Evolutionary conservation across 2,797 vertebrate species (phyloP), one percentile per base, ranked within the genome.

Genomic region (Balearica regulorum): DNA sequence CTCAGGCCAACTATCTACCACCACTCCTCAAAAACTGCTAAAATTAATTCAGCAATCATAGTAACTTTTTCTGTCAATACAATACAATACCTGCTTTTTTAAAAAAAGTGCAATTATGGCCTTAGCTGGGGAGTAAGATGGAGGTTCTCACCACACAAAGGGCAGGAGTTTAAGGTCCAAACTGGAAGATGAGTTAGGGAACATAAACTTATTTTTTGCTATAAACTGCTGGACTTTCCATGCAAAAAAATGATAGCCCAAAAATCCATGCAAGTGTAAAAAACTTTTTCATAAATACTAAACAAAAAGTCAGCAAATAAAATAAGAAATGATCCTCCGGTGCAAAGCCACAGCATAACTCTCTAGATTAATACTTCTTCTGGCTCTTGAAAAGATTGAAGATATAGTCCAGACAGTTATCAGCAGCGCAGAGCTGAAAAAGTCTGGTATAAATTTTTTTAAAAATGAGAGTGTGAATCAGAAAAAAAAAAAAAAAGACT

Each of bases 1-100:
- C 93, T 97, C 93, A 94, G 92, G 90, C 95, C 96, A 97, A 92
- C 95, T 94, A 96, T 95, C 83, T 51, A 85, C 60, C 71, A 81
- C 49, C n/a, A 21, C 68, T 94, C 94, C 92, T 95, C 83, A 92
- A 88, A 93, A 97, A 96, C 79, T 91, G 83, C 93, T 95, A 85
- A 82, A 97, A 83, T 41, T 65, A 70, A 93, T 86, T 83, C 46
- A 71, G 76, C 57, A 37, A 54, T n/a, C 54, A 61, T 8, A 49
- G 26, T 13, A 17, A 54, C 35, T 44, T 78, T 76, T 80, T 51
- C 54, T 68, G 37, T 62, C 57, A 33, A 66, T 43, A 64, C n/a
- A 62, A 28, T 44, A 60, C 61, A 43, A 49, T 13, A 53, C 46
- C 3, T 24, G 35, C 51, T 53, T 9, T 9, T 55, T 6, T 7